Evolutionary conservation across 1,140 invertebrate species (phyloP).

Genomic region (Cyrtorhinus lividipennis): DNA sequence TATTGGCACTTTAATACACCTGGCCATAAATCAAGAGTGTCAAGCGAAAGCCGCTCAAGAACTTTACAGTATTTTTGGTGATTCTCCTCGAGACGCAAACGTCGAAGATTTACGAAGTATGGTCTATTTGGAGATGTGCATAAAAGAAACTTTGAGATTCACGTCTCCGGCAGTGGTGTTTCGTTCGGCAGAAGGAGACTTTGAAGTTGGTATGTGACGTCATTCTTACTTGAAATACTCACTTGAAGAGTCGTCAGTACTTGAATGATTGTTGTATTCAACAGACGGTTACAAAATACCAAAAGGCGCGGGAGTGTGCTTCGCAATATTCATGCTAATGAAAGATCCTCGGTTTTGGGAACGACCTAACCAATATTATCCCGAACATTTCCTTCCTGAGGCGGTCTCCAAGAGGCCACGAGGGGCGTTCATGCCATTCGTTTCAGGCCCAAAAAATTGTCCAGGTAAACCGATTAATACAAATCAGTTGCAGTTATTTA

Average conservation of each 20-base stretch:
- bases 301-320: neutral
- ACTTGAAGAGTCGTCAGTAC: neutral
- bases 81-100: neutral
- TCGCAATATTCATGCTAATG: neutral
- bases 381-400: slow-evolving; percentile 15
- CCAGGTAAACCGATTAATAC: slow-evolving; percentile 5
- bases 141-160: neutral
- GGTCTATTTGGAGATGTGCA: neutral
- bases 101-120: neutral
- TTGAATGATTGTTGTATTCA: neutral
- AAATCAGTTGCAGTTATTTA: too few species aligned
- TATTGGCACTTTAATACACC: neutral
- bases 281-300: neutral
- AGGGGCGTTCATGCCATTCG: slow-evolving; percentile 4
- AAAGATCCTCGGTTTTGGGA: slow-evolving; percentile 1
- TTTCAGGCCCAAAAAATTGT: slow-evolving; percentile 1
- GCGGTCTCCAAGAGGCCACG: neutral
- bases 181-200: too few species aligned
- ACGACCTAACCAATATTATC: slow-evolving; percentile 11
- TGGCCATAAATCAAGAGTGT: neutral
- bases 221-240: neutral
- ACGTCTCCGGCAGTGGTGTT: too few species aligned
- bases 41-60: neutral
- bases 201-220: too few species aligned
- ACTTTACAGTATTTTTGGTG: neutral